Evolutionary conservation across 53 echinoderm and acorn worm genomes (phyloP).

Genomic region (Echinarachnius parma): DNA sequence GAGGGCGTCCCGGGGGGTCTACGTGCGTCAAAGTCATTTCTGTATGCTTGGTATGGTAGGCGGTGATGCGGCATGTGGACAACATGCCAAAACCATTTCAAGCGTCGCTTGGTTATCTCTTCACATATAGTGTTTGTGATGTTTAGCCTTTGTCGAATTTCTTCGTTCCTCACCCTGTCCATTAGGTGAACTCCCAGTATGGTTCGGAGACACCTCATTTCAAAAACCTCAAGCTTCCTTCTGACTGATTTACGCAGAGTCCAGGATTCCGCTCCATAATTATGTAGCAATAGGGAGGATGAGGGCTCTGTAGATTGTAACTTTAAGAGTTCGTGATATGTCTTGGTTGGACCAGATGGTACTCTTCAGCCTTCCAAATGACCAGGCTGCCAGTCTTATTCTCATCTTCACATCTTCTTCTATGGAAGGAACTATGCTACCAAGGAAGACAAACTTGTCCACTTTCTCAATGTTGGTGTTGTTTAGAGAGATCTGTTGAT

Average conservation of each 20-base stretch:
- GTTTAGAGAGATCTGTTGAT: no score
- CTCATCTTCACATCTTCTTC: neutral
- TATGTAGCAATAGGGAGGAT: conserved; percentile 11
- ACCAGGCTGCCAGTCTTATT: neutral
- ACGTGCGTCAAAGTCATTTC: neutral
- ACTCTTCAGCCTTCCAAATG: conserved; percentile 8
- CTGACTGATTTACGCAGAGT: neutral
- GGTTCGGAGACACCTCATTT: conserved; percentile 1
- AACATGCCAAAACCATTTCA: conserved; percentile 1
- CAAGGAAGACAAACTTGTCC: no score
- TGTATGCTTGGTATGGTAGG: neutral
- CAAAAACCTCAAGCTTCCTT: neutral
- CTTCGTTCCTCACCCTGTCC: neutral
- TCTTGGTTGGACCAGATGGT: conserved; percentile 6
- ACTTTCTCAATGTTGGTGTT: no score
- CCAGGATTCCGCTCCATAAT: conserved; percentile 13
- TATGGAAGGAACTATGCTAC: neutral
- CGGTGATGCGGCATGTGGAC: neutral
- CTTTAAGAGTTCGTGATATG: neutral
- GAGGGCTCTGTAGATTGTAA: conserved; percentile 12
- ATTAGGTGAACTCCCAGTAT: conserved; percentile 5
- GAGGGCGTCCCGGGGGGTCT: conserved; percentile 7
- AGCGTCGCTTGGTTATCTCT: neutral
- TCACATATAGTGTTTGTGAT: neutral
- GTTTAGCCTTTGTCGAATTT: neutral